Evolutionary conservation across 2,888 invertebrate species (phyloP), one percentile per base, ranked within the genome.

Genomic region (Rambutsinella grinnellia): DNA sequence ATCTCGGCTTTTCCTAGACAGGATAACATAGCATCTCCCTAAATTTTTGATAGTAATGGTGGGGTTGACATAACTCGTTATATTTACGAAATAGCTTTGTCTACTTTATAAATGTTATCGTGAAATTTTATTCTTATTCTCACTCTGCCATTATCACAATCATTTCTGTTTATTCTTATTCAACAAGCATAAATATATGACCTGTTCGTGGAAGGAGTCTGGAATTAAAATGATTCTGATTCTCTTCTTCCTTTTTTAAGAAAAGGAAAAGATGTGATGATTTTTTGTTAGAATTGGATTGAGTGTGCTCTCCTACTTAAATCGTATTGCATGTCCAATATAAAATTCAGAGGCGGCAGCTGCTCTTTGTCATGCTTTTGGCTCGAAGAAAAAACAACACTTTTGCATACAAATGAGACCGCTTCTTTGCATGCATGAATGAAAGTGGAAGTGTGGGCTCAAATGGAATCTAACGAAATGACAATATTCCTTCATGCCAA

Each of bases 321-420:
- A 36, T 36, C 36, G 13, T 36, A 36, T 36, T 13, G 6, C 36
- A 36, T 36, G 23, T 58, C 51, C 71, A 56, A 46, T 62, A 58
- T 71, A 46, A 63, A 71, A 71, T 71, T 61, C 63, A 63, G 53
- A 70, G 57, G 19, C 26, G 15, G 63, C n/a, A 62, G 70, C 76
- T 77, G 76, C 76, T 77, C 71, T 67, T 71, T 70, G 70, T 70
- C 71, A 77, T 71, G 67, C 28, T 71, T 67, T 71, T 71, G 62
- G 67, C 71, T 71, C 56, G 28, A 66, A 60, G 24, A 27, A 53
- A 61, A 71, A 61, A 71, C 66, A 66, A 66, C 67, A 62, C 56
- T 69, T 71, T 71, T 77, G 71, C 70, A 77, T 77, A 67, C 76
- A 77, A 67, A 77, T 77, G 76, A 77, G 76, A 77, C 76, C 76